phyloP scores from a whole-genome alignment of 2,888 invertebrate genomes.

The Leucoptera coffeella region DNA sequence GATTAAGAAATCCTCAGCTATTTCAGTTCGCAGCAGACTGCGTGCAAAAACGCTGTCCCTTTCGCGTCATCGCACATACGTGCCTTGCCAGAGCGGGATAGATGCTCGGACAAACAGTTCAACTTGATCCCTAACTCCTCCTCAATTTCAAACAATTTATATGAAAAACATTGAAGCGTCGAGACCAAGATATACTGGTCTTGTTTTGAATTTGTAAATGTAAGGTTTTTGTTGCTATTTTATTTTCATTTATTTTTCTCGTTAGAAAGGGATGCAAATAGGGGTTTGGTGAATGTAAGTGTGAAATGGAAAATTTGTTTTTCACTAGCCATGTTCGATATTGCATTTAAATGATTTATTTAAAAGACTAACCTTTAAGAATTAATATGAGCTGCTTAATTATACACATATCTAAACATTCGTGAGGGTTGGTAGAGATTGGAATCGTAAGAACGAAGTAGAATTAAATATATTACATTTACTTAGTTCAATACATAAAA shows the following conservation, averaged over 20 bases:
- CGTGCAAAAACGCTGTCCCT: constrained; percentile 46
- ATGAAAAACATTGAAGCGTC: neutral
- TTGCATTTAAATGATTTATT: too few relatives aligned
- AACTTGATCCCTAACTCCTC: constrained; percentile 1
- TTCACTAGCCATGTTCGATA: too few relatives aligned
- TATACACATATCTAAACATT: too few relatives aligned
- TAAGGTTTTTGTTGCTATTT: constrained; percentile 15
- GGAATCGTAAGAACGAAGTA: too few relatives aligned
- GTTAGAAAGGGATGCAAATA: constrained; percentile 16
- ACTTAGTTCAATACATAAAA: too few relatives aligned
- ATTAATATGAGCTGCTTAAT: too few relatives aligned
- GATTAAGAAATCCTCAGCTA: constrained; percentile 41
- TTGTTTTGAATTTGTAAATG: constrained; percentile 11
- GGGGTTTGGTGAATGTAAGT: constrained; percentile 2
- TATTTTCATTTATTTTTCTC: constrained; percentile 25
- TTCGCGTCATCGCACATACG: constrained; percentile 41
- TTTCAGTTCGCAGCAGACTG: constrained; percentile 48
- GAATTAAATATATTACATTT: too few relatives aligned
- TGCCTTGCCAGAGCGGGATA: constrained; percentile 23
- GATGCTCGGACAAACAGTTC: constrained; percentile 8
- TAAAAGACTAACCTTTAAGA: too few relatives aligned
- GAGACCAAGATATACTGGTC: constrained; percentile 9
- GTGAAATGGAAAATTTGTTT: too few relatives aligned
- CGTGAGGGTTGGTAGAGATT: too few relatives aligned
- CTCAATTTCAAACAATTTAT: neutral